Evolutionary conservation across 2,113 vertebrate species (phyloP).

Genomic region (Pedionomus torquatus): DNA sequence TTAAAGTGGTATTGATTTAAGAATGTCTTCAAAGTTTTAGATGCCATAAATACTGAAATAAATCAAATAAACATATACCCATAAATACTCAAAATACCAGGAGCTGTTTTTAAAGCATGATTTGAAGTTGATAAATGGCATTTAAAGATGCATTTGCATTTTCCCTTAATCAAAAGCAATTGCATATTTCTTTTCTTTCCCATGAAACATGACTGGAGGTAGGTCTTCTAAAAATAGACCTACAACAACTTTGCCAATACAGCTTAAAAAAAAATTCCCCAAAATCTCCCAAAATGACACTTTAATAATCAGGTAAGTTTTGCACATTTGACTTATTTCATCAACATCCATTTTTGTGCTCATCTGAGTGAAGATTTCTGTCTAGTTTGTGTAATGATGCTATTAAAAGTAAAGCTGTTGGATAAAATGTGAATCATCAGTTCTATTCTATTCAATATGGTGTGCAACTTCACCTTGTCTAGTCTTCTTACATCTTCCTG

Average conservation of each 20-base stretch:
- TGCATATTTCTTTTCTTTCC: constrained; percentile 17
- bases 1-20: background rate
- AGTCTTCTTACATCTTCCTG: background rate
- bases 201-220: background rate
- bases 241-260: background rate
- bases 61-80: constrained; percentile 5
- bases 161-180: constrained; percentile 21
- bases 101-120: background rate
- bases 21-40: background rate
- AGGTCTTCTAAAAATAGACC: background rate
- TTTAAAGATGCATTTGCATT: constrained; percentile 4
- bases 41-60: background rate
- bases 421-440: background rate
- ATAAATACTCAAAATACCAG: background rate
- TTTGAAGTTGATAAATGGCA: constrained; percentile 34
- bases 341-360: background rate
- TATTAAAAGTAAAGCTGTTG: background rate
- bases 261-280: background rate
- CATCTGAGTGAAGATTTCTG: background rate
- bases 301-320: background rate
- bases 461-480: background rate
- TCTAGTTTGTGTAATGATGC: background rate
- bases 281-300: background rate
- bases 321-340: background rate
- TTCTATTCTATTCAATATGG: background rate